Evolutionary conservation across 2,888 invertebrate genomes (phyloP), one percentile per base, ranked within the genome.

Genomic region (Dorcus parallelipipedus): DNA sequence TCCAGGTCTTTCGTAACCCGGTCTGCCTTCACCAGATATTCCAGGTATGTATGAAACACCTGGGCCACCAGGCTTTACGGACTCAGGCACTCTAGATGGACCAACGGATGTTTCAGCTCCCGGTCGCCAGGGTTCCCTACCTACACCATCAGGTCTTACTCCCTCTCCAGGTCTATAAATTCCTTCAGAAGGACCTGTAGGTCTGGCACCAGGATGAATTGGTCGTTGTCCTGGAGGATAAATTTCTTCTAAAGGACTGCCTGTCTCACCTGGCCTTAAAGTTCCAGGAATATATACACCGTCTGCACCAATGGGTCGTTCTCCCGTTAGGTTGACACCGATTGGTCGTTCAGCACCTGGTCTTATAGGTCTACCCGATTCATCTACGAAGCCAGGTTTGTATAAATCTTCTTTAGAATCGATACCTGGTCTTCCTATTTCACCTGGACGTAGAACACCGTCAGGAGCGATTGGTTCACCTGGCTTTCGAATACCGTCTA

Each of bases 321-420:
- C 26, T 4, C 6, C 26, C 6, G 26, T 33, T 33, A 33, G 6
- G 26, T 33, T 33, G 7, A 33, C 26, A 33, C 26, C 26, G 26
- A 33, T 33, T 33, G 26, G 26, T 33, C 26, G 26, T 33, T 33
- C 26, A 7, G 6, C 54, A 23, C 62, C 64, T 23, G 67, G 65
- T 38, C 62, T 38, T 7, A 20, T 14, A 9, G 52, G 52, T 20
- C 40, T 33, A 43, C 63, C 63, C 49, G 48, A 57, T 51, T 58
- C 63, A 55, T 20, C 49, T 14, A 42, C 43, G 20, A 48, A 38
- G n/a, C n/a, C 10, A 10, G 59, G 57, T 42, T 33, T 41, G 9
- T 43, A 20, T 14, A 26, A 14, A 39, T 17, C 42, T 20, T 20
- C 20, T 20, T 20, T 20, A 20, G 20, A 20, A 3, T 7, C 26